Conservation (phyloP, 2,888 invertebrate genomes). For the Apodemia zela region DNA sequence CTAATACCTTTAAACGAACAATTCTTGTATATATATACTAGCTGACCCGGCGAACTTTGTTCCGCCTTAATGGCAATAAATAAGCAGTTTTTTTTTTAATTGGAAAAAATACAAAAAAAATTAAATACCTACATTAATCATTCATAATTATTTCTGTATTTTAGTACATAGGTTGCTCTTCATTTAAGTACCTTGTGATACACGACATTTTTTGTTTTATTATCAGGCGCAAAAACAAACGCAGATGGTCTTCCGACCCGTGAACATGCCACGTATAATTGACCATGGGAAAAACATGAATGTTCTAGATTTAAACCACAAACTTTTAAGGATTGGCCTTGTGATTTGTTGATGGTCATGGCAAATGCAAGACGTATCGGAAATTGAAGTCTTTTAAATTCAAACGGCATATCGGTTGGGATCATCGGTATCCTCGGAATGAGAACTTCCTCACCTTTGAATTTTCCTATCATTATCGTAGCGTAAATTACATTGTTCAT, state of each 20-base stretch:
- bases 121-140: constrained; percentile 18
- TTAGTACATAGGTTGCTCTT: constrained; percentile 22
- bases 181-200: constrained; percentile 27
- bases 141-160: constrained; percentile 19
- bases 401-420: constrained; percentile 20
- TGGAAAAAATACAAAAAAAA: constrained; percentile 11
- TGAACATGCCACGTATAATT: constrained; percentile 37
- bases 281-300: constrained; percentile 29
- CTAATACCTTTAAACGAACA: too few species aligned
- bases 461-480: constrained; percentile 18
- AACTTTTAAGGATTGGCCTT: constrained; percentile 30
- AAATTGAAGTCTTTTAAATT: constrained; percentile 30
- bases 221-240: neutral
- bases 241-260: constrained; percentile 31
- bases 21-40: too few species aligned
- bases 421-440: constrained; percentile 19
- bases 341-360: constrained; percentile 30
- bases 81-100: neutral
- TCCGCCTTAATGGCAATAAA: too few species aligned
- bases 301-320: constrained; percentile 29
- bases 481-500: constrained; percentile 25
- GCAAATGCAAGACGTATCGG: constrained; percentile 34
- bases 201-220: constrained; percentile 26
- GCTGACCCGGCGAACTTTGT: too few species aligned
- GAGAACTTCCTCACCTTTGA: constrained; percentile 24